These are phyloP conservation scores for Tachyglossus aculeatus DNA, from an alignment of 2,797 vertebrate genomes.

Conservation along the genomic window DNA sequence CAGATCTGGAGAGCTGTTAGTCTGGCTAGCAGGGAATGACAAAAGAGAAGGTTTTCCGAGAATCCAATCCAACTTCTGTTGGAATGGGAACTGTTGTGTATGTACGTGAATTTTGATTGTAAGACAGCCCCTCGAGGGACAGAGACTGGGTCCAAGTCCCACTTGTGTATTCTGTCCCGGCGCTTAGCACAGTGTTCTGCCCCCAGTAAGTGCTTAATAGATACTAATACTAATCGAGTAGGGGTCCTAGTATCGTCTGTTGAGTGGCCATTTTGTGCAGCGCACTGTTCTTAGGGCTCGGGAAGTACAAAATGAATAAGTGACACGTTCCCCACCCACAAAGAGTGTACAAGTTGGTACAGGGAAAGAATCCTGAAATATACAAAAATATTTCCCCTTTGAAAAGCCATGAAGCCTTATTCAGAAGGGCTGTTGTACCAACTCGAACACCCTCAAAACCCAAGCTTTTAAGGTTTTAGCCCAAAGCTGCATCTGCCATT, in stretches of 20 bases:
- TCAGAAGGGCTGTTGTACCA: background rate
- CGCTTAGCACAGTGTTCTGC: too few species aligned
- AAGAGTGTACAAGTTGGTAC: background rate
- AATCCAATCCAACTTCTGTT: slow-evolving; percentile 8
- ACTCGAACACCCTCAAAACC: background rate
- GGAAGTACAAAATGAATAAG: slow-evolving; percentile 13
- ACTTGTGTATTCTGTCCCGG: too few species aligned
- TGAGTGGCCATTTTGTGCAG: too few species aligned
- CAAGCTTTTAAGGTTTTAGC: background rate
- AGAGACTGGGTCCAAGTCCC: too few species aligned
- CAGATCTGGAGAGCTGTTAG: slow-evolving; percentile 53
- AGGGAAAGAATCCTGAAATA: slow-evolving; percentile 17
- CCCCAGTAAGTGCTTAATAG: too few species aligned
- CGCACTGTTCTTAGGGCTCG: too few species aligned
- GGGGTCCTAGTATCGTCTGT: too few species aligned
- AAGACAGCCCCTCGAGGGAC: too few species aligned
- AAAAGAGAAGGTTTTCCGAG: slow-evolving; percentile 54
- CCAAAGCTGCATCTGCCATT: background rate
- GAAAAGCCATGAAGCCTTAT: background rate
- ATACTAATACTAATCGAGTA: too few species aligned
- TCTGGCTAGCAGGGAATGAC: slow-evolving; percentile 37
- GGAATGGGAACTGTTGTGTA: slow-evolving; percentile 9
- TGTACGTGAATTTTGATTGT: slow-evolving; percentile 47
- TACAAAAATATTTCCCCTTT: slow-evolving; percentile 21
- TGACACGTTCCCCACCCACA: background rate